Base-by-base conservation (phyloP, 2,797 vertebrate species). In the Eulemur mongoz region DNA sequence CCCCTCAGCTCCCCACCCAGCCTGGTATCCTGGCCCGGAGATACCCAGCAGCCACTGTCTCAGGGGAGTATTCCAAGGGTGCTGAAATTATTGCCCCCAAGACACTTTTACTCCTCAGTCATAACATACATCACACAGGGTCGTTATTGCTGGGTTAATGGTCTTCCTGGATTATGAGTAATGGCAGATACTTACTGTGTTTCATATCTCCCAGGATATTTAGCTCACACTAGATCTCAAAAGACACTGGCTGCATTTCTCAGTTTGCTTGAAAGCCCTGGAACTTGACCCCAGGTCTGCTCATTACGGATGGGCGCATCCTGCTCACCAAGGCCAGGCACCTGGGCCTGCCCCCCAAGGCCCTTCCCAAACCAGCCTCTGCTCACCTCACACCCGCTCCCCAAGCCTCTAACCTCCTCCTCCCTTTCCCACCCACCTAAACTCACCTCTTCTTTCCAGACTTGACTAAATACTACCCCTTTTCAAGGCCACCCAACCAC, bases 21-120 rank as follows among this genome's bases (percentile, higher is more conserved):
- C 17, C 27, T 13, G 1, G 0, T 12, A 5, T 20, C 48, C 32
- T 2, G 0, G 35, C 48, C n/a, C 14, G 27, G 57, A 14, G 18
- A 69, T 14, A 76, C 4, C 18, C 69, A 48, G 32, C 32, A 27
- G 50, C 76, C 54, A 15, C 12, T 32, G 20, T 43, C 83, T 48
- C 13, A 2, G 48, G 52, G n/a, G 40, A 23, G 20, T 50, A 11
- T 7, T 57, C 45, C 22, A 14, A 78, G 54, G 38, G 5, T 70
- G 50, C 48, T 61, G 30, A 91, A 65, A 59, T 43, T 38, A 67
- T 25, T 27, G 18, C n/a, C 83, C 32, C 65, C 85, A 43, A 86
- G 18, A 81, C 8, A 32, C 32, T 22, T 38, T 65, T 18, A 85
- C 27, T 23, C 30, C 57, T 73, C n/a, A 69, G 0, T 90, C 32